Conservation (phyloP, 1,140 invertebrate species). For the Pseudachorutes palmiensis region DNA sequence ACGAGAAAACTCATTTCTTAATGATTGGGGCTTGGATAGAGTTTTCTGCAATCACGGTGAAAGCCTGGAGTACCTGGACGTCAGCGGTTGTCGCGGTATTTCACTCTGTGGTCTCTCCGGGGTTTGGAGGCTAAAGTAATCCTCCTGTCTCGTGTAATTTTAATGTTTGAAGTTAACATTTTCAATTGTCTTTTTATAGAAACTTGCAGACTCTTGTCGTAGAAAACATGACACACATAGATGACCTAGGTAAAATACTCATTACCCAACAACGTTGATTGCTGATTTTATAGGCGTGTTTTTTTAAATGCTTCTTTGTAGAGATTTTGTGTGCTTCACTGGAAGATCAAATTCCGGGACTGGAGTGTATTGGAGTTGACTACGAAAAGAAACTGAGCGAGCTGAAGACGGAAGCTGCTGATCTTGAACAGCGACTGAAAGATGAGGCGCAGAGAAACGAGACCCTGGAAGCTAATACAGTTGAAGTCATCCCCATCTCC, state of each 20-base stretch:
- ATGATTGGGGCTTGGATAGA: conserved; percentile 69
- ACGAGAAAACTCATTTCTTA: conserved; percentile 52
- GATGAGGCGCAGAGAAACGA: conserved; percentile 16
- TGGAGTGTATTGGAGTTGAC: conserved; percentile 34
- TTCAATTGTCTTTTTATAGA: conserved; percentile 20
- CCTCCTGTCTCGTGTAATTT: not conserved
- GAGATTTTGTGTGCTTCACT: conserved; percentile 37
- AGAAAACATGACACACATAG: conserved; percentile 30
- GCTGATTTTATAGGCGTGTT: not conserved
- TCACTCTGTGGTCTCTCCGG: conserved; percentile 56
- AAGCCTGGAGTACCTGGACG: conserved; percentile 60
- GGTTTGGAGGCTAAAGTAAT: conserved; percentile 48
- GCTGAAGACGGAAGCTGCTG: conserved; percentile 21
- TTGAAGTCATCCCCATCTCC: conserved; percentile 2
- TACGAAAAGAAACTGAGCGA: conserved; percentile 31
- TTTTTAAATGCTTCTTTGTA: not conserved
- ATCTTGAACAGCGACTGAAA: conserved; percentile 15
- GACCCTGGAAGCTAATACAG: conserved; percentile 16
- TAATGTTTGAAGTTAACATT: conserved; percentile 9
- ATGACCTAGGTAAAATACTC: conserved; percentile 22
- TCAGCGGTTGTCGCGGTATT: conserved; percentile 58
- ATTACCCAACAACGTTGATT: not conserved
- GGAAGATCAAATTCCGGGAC: conserved; percentile 37
- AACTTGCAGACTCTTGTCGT: conserved; percentile 36
- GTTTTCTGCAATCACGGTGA: conserved; percentile 51